phyloP scores from a whole-genome alignment of 2,797 vertebrate species.

The Limosa lapponica region DNA sequence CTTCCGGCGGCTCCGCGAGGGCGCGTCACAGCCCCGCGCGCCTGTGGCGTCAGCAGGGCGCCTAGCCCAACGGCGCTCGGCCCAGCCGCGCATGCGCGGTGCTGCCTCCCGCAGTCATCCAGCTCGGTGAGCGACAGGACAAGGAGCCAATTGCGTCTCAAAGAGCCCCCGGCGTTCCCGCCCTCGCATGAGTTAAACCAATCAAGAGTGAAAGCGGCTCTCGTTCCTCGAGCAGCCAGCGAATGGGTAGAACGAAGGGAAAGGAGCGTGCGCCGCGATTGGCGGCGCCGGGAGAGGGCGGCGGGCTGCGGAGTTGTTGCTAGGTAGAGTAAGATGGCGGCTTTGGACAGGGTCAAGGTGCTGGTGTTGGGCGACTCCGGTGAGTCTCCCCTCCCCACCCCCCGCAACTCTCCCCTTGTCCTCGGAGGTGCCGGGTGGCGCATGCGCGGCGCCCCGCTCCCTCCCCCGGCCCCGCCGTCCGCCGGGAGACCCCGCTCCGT shows the following conservation, averaged over 20 bases:
- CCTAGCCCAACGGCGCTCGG: accelerated
- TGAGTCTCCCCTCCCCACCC: slow-evolving; percentile 59
- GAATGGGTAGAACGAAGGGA: accelerated
- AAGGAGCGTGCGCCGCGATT: neutral
- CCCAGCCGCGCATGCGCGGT: accelerated
- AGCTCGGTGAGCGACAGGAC: accelerated
- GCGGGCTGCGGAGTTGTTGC: neutral
- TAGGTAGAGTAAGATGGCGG: slow-evolving; percentile 83
- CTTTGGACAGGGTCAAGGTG: slow-evolving; percentile 94
- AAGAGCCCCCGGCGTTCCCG: accelerated
- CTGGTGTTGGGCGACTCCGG: slow-evolving; percentile 97
- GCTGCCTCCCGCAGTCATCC: accelerated
- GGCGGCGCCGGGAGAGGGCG: neutral
- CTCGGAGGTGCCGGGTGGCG: neutral
- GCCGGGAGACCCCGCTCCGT: neutral
- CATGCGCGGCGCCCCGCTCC: neutral
- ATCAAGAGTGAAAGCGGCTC: accelerated
- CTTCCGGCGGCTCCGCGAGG: neutral
- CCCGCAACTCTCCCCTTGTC: too few relatives aligned
- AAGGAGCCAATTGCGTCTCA: accelerated
- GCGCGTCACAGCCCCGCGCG: neutral
- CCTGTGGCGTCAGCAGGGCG: accelerated
- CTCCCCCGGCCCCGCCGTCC: accelerated
- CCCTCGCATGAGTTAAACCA: accelerated
- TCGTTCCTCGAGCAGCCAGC: accelerated